Conservation (phyloP, 2,113 vertebrate genomes). For the Corythornis madagascariensis region DNA sequence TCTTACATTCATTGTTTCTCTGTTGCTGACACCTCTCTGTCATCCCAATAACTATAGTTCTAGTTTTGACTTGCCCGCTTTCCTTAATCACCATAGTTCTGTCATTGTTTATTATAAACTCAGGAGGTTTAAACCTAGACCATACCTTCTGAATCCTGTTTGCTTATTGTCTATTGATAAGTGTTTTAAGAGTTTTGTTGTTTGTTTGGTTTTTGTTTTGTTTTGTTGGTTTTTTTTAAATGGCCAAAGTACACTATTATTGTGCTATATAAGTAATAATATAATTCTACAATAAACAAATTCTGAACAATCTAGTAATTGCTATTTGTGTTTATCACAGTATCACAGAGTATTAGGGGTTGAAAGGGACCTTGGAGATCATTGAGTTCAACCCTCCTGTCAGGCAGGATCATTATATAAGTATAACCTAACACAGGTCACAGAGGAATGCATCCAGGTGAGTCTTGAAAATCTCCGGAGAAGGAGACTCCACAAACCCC, state of each 20-base stretch:
- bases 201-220: too few relatives aligned
- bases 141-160: neutral
- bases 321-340: neutral
- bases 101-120: neutral
- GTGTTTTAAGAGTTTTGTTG: neutral
- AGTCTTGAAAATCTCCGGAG: too few relatives aligned
- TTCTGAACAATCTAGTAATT: neutral
- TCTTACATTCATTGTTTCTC: neutral
- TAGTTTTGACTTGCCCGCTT: neutral
- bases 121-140: neutral
- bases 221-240: neutral
- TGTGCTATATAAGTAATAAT: constrained; percentile 1
- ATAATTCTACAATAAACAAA: neutral
- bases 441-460: too few relatives aligned
- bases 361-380: too few relatives aligned
- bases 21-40: neutral
- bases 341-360: too few relatives aligned
- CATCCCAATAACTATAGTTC: neutral
- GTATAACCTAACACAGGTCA: too few relatives aligned
- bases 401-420: too few relatives aligned
- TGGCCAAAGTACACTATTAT: constrained; percentile 26
- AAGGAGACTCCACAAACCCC: too few relatives aligned
- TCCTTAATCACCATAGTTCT: neutral
- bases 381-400: too few relatives aligned
- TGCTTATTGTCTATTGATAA: constrained; percentile 42